Percentiles rank a stretch among this genome's conserved stretches.
Evolutionary conservation across 1,140 invertebrate species (phyloP).

Genomic region (Sminthurinus signatus): DNA sequence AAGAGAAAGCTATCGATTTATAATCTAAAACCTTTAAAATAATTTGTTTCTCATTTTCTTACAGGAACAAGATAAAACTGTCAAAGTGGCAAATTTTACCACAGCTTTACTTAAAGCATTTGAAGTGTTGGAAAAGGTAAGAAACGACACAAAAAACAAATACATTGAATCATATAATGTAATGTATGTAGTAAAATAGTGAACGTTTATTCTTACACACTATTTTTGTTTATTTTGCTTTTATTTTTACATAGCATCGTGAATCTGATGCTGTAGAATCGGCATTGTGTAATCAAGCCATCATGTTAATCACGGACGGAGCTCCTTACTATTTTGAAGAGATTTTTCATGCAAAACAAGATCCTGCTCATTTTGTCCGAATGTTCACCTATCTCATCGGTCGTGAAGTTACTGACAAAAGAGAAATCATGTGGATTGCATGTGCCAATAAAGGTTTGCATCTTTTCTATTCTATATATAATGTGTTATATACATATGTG

Average conservation of each 20-base stretch:
- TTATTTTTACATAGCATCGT: too few species aligned
- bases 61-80: constrained; percentile 64
- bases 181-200: too few species aligned
- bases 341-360: constrained; percentile 66
- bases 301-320: constrained; percentile 97
- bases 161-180: too few species aligned
- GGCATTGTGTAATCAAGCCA: constrained; percentile 90
- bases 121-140: constrained; percentile 66
- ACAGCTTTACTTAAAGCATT: constrained; percentile 84
- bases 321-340: constrained; percentile 88
- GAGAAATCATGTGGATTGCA: constrained; percentile 94
- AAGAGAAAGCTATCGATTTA: too few species aligned
- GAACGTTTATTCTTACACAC: too few species aligned
- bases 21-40: too few species aligned
- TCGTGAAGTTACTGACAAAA: constrained; percentile 82
- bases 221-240: too few species aligned
- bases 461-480: background rate
- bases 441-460: constrained; percentile 87
- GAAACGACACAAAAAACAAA: too few species aligned
- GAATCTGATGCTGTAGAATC: constrained; percentile 47
- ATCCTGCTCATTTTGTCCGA: constrained; percentile 54
- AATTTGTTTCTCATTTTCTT: constrained; percentile 14
- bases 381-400: constrained; percentile 98
- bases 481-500: too few species aligned
- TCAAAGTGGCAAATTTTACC: constrained; percentile 90